These are phyloP conservation scores for Chironomus tepperi DNA, from an alignment of 1,140 invertebrate species.

Conservation along the genomic window DNA sequence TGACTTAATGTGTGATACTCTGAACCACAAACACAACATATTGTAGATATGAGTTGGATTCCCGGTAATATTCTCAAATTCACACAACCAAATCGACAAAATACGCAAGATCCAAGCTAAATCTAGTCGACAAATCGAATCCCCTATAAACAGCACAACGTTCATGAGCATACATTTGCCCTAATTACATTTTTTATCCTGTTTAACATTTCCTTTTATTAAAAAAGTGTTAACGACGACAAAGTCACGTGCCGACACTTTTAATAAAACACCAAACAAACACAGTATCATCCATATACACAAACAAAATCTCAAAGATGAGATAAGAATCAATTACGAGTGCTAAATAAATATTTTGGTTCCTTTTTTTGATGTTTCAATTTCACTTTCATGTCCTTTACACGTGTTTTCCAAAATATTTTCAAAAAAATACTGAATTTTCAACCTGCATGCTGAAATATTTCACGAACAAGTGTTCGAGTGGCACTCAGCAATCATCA, in stretches of 20 bases:
- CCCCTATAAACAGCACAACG: no score
- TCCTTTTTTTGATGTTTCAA: background rate
- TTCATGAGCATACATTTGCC: no score
- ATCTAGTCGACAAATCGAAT: no score
- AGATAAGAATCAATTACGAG: background rate
- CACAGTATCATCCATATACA: background rate
- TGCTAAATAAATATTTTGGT: background rate
- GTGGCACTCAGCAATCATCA: background rate
- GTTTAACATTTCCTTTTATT: background rate
- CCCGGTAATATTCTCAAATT: no score
- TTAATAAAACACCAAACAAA: constrained; percentile 8
- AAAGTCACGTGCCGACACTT: background rate
- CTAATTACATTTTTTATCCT: no score
- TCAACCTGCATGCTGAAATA: no score
- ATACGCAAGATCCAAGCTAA: no score
- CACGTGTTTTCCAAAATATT: background rate
- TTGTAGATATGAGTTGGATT: no score
- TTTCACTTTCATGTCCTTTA: background rate
- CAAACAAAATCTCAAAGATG: background rate
- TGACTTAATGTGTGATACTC: no score
- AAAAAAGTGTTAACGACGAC: background rate
- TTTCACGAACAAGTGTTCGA: constrained; percentile 9
- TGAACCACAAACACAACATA: no score
- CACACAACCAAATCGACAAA: no score
- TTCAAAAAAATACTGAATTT: background rate